A percentile compares a stretch with the other conserved stretches of the same genome.
phyloP scores from a whole-genome alignment of 2,113 vertebrate species.

The Phoxinus phoxinus region DNA sequence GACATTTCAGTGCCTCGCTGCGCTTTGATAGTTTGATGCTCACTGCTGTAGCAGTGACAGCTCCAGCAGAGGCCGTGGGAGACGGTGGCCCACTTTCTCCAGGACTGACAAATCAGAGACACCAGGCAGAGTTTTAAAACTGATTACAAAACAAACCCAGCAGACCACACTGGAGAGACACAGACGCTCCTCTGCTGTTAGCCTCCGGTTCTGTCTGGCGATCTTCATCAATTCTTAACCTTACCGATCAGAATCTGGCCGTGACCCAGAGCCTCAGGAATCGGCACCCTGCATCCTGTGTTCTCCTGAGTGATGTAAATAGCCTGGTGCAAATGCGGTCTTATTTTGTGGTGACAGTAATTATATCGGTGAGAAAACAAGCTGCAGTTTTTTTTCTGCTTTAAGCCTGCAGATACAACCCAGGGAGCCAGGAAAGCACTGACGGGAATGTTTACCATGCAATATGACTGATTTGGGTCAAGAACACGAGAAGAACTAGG shows the following conservation, averaged over 20 bases:
- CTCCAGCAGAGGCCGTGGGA: constrained; percentile 44
- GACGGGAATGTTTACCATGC: constrained; percentile 31
- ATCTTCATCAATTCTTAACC: constrained; percentile 40
- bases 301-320: constrained; percentile 34
- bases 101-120: constrained; percentile 40
- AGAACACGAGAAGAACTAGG: constrained; percentile 30
- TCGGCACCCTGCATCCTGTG: constrained; percentile 20
- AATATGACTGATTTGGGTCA: constrained; percentile 49
- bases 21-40: constrained; percentile 20
- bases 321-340: constrained; percentile 13
- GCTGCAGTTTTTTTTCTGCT: constrained; percentile 10
- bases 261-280: constrained; percentile 27
- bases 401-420: constrained; percentile 21
- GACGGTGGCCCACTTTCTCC: constrained; percentile 38
- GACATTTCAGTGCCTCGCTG: not conserved
- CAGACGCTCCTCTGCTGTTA: constrained; percentile 11
- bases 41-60: not conserved
- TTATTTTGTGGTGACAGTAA: constrained; percentile 38
- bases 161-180: constrained; percentile 17
- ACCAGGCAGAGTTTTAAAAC: constrained; percentile 29
- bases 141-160: constrained; percentile 37
- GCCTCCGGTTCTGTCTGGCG: constrained; percentile 17
- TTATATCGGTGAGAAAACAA: constrained; percentile 32
- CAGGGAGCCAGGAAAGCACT: constrained; percentile 1
- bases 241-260: constrained; percentile 35